A percentile compares a stretch with the other conserved stretches of the same genome.
Evolutionary conservation across 2,888 invertebrate genomes (phyloP).

Genomic region (Drosophila subsilvestris): DNA sequence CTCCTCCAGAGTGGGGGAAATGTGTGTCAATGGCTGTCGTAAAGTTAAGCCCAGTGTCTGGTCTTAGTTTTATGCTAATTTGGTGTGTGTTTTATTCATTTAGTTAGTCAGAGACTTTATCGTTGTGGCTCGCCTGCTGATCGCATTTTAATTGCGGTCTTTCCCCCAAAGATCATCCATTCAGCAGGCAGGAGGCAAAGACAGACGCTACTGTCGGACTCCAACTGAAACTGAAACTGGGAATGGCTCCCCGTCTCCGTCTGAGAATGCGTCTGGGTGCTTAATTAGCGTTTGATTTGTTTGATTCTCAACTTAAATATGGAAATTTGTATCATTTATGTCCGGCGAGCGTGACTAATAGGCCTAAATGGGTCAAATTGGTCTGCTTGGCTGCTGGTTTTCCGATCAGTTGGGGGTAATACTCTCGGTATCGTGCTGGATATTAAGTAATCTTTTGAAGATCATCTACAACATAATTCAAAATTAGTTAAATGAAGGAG

Average conservation of each 20-base stretch:
- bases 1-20: constrained; percentile 39
- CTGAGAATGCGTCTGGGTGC: constrained; percentile 24
- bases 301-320: constrained; percentile 55
- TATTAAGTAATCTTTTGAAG: constrained; percentile 27
- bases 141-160: constrained; percentile 71
- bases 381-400: constrained; percentile 52
- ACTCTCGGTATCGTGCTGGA: not conserved
- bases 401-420: constrained; percentile 23
- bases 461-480: not conserved
- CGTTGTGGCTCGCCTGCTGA: constrained; percentile 58
- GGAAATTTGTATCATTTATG: constrained; percentile 53
- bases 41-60: constrained; percentile 25
- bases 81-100: constrained; percentile 44
- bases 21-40: constrained; percentile 68
- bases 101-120: constrained; percentile 44
- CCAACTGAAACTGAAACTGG: constrained; percentile 23
- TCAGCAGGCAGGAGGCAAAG: not conserved
- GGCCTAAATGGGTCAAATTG: constrained; percentile 58
- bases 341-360: constrained; percentile 61
- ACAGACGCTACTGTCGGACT: not conserved
- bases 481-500: not conserved
- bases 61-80: constrained; percentile 61
- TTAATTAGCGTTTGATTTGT: constrained; percentile 76
- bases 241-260: constrained; percentile 49
- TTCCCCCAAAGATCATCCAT: constrained; percentile 32